Evolutionary conservation across 1,140 invertebrate genomes (phyloP), one percentile per base, ranked within the genome.

Genomic region (Aplysia californica): DNA sequence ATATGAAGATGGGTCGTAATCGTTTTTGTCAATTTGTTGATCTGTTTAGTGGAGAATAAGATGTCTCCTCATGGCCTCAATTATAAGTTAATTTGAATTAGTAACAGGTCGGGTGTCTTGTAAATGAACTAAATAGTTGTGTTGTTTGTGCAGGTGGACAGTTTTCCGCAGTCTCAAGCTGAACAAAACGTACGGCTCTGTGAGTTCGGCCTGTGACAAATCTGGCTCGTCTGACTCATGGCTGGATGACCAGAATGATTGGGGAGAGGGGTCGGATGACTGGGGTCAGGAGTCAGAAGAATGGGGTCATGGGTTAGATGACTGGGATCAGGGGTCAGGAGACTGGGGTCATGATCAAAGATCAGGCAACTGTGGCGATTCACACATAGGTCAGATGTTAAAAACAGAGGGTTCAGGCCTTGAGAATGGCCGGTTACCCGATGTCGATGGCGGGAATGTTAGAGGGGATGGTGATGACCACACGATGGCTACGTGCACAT

Each of bases 61-160:
- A 50, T 50, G 10, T 15, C n/a, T 50, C n/a, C 44, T 50, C 10
- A 50, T 50, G 44, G 10, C 10, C 10, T 50, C 44, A 15, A n/a
- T 15, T n/a, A n/a, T 15, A 15, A 50, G n/a, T 15, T 10, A 15
- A n/a, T 50, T 50, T n/a, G n/a, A 15, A 50, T 50, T 50, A 6
- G 5, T 61, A 61, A 61, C 6, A n/a, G 10, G 26, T n/a, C 29
- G 58, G 26, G 23, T 61, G 26, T n/a, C 29, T 10, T 61, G 58
- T n/a, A 26, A 61, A 20, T 61, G 58, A n/a, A 15, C 58, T 15
- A 4, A 65, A 65, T n/a, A n/a, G n/a, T n/a, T n/a, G n/a, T n/a
- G n/a, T n/a, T n/a, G n/a, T n/a, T n/a, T n/a, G n/a, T n/a, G n/a
- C 29, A 70, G 68, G 4, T 70, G 68, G 68, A 50, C 31, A 35